Percentiles rank a stretch among this genome's conserved stretches.
Evolutionary conservation across 2,888 invertebrate species (phyloP).

Genomic region (Cephus pygmeus): DNA sequence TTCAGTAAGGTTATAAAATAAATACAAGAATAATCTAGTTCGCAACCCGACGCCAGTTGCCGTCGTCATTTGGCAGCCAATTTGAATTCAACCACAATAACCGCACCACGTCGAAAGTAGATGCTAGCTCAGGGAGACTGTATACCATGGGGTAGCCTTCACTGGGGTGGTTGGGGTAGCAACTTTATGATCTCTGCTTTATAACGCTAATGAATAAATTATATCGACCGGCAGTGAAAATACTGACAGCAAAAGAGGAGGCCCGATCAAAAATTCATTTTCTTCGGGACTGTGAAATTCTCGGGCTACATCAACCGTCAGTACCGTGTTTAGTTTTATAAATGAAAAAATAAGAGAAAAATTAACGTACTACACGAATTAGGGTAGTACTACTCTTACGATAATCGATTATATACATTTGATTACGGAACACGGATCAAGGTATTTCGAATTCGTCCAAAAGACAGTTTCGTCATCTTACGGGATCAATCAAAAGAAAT

Average conservation of each 20-base stretch:
- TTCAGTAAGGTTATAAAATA: conserved; percentile 41
- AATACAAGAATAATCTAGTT: conserved; percentile 46
- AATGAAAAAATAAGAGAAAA: neutral
- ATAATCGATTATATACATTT: neutral
- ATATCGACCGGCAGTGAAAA: conserved; percentile 7
- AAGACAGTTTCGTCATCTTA: neutral
- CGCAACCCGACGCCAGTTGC: conserved; percentile 63
- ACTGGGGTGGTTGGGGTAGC: neutral
- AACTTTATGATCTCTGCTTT: conserved; percentile 41
- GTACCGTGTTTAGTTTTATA: neutral
- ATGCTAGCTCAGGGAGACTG: neutral
- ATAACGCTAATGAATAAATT: conserved; percentile 45
- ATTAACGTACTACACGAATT: neutral
- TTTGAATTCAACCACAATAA: conserved; percentile 26
- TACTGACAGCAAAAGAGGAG: neutral
- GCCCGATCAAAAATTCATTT: conserved; percentile 13
- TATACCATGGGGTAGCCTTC: neutral
- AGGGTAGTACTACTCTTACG: neutral
- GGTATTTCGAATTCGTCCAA: neutral
- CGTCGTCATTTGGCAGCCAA: conserved; percentile 26
- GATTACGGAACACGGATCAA: neutral
- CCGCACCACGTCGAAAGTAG: conserved; percentile 2
- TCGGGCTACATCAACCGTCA: neutral
- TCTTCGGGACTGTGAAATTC: neutral
- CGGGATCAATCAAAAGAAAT: neutral